phyloP scores from a whole-genome alignment of 2,888 invertebrate genomes.

The Arge pagana region DNA sequence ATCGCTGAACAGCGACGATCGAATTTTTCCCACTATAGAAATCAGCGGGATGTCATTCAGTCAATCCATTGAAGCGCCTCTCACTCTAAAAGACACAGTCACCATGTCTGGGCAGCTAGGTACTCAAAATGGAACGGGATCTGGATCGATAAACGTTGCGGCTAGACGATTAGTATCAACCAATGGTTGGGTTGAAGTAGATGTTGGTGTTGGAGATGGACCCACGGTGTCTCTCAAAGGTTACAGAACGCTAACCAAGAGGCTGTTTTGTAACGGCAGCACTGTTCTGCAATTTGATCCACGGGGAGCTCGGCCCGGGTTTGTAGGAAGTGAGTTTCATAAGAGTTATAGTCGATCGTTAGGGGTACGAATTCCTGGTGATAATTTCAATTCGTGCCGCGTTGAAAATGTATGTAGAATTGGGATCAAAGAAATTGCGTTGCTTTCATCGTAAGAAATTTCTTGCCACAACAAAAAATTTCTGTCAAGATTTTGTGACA shows the following conservation, averaged over 20 bases:
- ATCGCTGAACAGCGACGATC: constrained; percentile 60
- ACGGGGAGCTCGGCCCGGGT: constrained; percentile 75
- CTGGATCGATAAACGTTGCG: constrained; percentile 76
- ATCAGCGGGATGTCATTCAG: constrained; percentile 91
- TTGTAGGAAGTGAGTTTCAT: constrained; percentile 79
- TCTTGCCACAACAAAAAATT: no score
- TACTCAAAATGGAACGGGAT: constrained; percentile 86
- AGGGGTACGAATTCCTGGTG: no score
- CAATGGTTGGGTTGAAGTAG: constrained; percentile 87
- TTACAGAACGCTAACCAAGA: constrained; percentile 74
- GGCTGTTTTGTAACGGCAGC: constrained; percentile 78
- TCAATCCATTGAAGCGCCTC: constrained; percentile 91
- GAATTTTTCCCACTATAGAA: constrained; percentile 77
- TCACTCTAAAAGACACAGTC: constrained; percentile 84
- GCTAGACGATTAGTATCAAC: constrained; percentile 79
- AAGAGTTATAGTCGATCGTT: no score
- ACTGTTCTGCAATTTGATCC: constrained; percentile 77
- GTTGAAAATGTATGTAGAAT: no score
- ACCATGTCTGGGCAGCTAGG: constrained; percentile 81
- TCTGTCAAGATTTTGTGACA: no score
- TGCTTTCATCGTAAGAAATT: no score
- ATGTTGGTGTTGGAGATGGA: constrained; percentile 84
- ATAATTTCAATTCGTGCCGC: no score
- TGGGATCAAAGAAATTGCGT: no score
- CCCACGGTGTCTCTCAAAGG: constrained; percentile 78